Evolutionary conservation across 2,888 invertebrate species (phyloP), one percentile per base, ranked within the genome.

Genomic region (Alloscopus bannaensis): DNA sequence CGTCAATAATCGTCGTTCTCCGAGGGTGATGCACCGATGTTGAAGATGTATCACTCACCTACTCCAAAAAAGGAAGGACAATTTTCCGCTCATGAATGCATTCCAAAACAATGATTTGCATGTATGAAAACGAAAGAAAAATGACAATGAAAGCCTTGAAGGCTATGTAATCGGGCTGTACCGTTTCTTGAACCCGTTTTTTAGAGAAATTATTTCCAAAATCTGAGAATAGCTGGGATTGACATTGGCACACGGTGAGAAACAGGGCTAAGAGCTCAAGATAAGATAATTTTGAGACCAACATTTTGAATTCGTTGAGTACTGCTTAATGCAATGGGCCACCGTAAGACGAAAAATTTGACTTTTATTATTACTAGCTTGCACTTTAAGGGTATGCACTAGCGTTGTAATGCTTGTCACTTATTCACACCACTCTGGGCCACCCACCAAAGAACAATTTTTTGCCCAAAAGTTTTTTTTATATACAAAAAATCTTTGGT

Each of bases 1-100:
- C 85, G 62, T 85, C 85, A 59, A 86, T 85, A 36, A 86, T 84
- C 31, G 86, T 86, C 50, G 86, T 85, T 50, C 85, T 75, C 75
- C 86, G 52, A 1, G 86, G 86, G 79, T 86, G 85, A 75, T 83
- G 85, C 24, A 86, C 80, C 28, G 86, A 55, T 26, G 83, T 66
- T 11, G 82, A 83, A 20, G 82, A 72, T 11, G 84, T 81, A 78
- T 85, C 85, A 69, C 68, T 85, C 40, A 85, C 81, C 85, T 85
- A 64, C 18, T n/a, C 55, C 45, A 47, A 55, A 28, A 36, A 24
- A 20, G 29, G 22, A 11, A 47, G 36, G 11, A 24, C 36, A 68
- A 55, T 26, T 55, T 11, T 55, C 24, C 20, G 31, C 16, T 31
- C 2, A 20, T 59, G n/a, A 45, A 45, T 16, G 18, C 45, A 45